Percentiles rank a stretch among this genome's conserved stretches.
These are phyloP conservation scores for Pseudobourletiella spinata DNA, from an alignment of 1,140 invertebrate genomes.

Conservation along the genomic window DNA sequence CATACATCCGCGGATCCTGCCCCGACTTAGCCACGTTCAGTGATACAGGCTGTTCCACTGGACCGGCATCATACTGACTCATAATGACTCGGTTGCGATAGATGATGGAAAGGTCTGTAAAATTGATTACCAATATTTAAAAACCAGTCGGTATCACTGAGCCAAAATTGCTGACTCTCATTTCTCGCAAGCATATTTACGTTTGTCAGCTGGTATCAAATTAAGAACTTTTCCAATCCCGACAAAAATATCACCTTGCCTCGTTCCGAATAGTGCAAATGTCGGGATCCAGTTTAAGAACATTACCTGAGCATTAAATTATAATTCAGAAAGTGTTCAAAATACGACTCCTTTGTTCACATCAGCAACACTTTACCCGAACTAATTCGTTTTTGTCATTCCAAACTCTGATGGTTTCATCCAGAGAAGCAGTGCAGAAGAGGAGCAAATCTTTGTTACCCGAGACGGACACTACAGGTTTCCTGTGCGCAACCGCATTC, in stretches of 20 bases:
- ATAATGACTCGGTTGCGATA: conserved; percentile 30
- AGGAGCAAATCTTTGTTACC: conserved; percentile 14
- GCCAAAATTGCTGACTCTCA: conserved; percentile 27
- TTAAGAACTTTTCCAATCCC: conserved; percentile 19
- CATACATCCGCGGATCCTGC: conserved; percentile 38
- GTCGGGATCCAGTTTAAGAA: conserved; percentile 30
- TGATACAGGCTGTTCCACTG: conserved; percentile 12
- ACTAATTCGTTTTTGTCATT: conserved; percentile 30
- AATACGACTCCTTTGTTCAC: too few species aligned
- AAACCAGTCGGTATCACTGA: background rate
- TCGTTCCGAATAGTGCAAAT: conserved; percentile 27
- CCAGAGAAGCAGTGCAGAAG: conserved; percentile 32
- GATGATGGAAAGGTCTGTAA: conserved; percentile 22
- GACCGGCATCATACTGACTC: conserved; percentile 7
- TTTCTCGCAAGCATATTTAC: conserved; percentile 37
- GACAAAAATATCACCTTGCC: conserved; percentile 36
- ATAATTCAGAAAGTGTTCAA: too few species aligned
- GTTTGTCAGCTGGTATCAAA: conserved; percentile 29
- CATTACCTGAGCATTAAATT: conserved; percentile 24
- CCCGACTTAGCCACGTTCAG: conserved; percentile 13
- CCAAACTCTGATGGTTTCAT: conserved; percentile 35
- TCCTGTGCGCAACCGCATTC: conserved; percentile 11
- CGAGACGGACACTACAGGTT: conserved; percentile 25
- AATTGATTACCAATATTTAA: background rate
- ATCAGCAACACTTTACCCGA: too few species aligned